Evolutionary conservation across 2,797 vertebrate species (phyloP), one percentile per base, ranked within the genome.

Genomic region (Bradypus variegatus): DNA sequence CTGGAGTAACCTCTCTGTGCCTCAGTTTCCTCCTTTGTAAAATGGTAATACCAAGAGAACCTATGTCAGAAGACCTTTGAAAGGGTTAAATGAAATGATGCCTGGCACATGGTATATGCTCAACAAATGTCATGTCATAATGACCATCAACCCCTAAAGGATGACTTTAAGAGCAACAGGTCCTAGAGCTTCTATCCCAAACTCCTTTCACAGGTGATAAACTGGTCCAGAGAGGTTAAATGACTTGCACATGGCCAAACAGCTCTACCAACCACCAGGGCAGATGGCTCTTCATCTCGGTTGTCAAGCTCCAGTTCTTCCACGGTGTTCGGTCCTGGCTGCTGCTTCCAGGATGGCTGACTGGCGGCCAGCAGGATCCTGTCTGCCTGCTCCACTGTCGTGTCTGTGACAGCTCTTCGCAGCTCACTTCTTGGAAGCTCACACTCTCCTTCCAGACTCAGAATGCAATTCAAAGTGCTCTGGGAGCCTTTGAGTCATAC

Each of bases 401-500:
- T 14, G n/a, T 31, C 64, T 82, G 33, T 55, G 88, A 73, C 55
- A 75, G 83, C 50, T 70, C 78, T 76, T 50, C 19, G 2, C 79
- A 4, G 53, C 31, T 69, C 45, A 25, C 55, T 92, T 90, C 83
- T 90, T 9, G 29, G 69, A 73, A 58, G 45, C 75, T 58, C 33
- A 16, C 60, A 23, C 82, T 55, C 84, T 75, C 87, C 78, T 65
- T 77, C 73, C 84, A 45, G 78, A 58, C 85, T 31, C 65, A 23
- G 76, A 83, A 67, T 58, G 69, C 29, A 67, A 77, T 23, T 82
- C 80, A 72, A 25, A 65, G 27, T 27, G n/a, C 84, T 83, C 80
- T 4, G 60, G 73, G 65, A 94, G 62, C 41, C 86, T 90, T 36
- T 89, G 94, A 92, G 86, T 94, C 77, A 90, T 88, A 58, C 93